Evolutionary conservation across 1,140 invertebrate genomes (phyloP).

Genomic region (Oryzaephilus surinamensis): DNA sequence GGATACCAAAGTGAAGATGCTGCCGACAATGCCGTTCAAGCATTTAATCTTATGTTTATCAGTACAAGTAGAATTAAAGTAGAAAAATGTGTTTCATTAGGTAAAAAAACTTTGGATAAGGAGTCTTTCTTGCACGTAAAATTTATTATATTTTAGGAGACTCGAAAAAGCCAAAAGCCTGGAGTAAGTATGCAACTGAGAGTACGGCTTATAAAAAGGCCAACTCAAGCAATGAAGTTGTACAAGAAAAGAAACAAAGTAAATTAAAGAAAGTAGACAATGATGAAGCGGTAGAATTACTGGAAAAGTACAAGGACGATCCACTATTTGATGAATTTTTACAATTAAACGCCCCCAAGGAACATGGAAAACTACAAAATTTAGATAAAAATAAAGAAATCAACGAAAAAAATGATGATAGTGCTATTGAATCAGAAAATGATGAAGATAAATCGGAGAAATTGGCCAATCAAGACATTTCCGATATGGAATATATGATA

Average conservation of each 20-base stretch:
- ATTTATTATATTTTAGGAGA: constrained; percentile 45
- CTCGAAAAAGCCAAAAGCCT: constrained; percentile 72
- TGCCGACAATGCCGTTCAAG: constrained; percentile 60
- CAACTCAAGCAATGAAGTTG: constrained; percentile 23
- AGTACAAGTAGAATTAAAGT: constrained; percentile 70
- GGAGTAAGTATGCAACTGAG: constrained; percentile 76
- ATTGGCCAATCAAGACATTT: constrained; percentile 54
- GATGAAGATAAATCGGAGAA: constrained; percentile 33
- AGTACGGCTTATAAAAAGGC: constrained; percentile 51
- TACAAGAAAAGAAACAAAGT: constrained; percentile 30
- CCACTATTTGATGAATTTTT: constrained; percentile 83
- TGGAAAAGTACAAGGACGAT: constrained; percentile 75
- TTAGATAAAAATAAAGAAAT: constrained; percentile 29
- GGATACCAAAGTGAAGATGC: constrained; percentile 75
- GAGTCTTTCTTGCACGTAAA: too few relatives aligned
- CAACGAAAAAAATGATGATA: constrained; percentile 27
- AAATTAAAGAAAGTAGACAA: constrained; percentile 32
- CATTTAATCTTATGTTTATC: constrained; percentile 77
- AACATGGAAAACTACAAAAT: constrained; percentile 35
- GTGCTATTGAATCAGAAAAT: constrained; percentile 20
- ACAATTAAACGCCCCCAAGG: constrained; percentile 58
- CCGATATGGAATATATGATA: constrained; percentile 56
- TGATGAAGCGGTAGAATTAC: constrained; percentile 45
- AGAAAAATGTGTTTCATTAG: constrained; percentile 62
- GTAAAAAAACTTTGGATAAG: constrained; percentile 30